A percentile compares a stretch with the other conserved stretches of the same genome.
Conservation (phyloP, 1,140 invertebrate genomes). For the Caenorhabditis latens region DNA sequence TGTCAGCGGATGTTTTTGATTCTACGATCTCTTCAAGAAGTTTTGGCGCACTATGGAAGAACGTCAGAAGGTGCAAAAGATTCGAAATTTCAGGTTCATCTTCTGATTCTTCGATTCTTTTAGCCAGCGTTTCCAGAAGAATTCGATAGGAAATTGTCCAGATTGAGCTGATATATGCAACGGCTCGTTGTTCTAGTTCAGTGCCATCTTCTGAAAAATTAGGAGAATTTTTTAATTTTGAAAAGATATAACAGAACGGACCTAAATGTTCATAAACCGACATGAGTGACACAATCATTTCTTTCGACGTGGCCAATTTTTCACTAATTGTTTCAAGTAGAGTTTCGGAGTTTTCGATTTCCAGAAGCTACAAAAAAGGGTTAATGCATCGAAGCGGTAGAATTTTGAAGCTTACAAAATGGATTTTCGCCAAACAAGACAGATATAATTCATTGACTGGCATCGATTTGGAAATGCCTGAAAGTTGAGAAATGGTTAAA, state of each 20-base stretch:
- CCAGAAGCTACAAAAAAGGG: conserved; percentile 5
- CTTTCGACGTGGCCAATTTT: not conserved
- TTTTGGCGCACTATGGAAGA: conserved; percentile 8
- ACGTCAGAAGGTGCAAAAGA: not conserved
- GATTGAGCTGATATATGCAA: not conserved
- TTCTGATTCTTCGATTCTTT: not conserved
- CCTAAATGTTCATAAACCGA: conserved; percentile 43
- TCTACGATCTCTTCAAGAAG: not conserved
- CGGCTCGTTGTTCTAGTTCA: conserved; percentile 17
- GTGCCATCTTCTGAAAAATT: conserved; percentile 15
- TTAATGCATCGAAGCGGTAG: not conserved
- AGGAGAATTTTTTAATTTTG: not conserved
- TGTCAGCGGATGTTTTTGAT: not conserved
- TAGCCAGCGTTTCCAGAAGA: not conserved
- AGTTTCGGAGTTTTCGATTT: conserved; percentile 9
- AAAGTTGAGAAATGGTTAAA: not conserved
- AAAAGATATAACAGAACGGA: not conserved
- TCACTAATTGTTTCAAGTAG: not conserved
- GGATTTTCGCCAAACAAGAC: conserved; percentile 15
- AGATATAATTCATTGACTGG: conserved; percentile 28
- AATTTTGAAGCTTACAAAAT: conserved; percentile 11
- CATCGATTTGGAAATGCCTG: conserved; percentile 17
- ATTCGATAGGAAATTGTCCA: not conserved
- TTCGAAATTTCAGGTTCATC: not conserved
- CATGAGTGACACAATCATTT: conserved; percentile 16